Base-by-base conservation (phyloP, 2,888 invertebrate species). In the Volucella bombylans region DNA sequence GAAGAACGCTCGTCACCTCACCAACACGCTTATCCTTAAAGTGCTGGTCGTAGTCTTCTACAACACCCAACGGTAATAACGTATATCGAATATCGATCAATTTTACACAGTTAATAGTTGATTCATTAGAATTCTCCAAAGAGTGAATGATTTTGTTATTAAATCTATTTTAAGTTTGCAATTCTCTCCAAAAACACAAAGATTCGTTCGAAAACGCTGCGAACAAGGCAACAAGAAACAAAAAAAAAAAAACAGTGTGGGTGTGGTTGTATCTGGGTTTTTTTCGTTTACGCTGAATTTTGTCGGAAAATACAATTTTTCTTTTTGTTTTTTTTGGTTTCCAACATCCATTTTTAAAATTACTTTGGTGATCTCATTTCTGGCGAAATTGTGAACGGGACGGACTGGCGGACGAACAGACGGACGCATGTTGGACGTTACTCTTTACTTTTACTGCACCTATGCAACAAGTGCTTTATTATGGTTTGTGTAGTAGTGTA, bases 281-380 rank as follows among this genome's bases (percentile, higher is more conserved):
- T 67, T 15, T 23, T 8, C 43, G 59, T 11, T 31, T 23, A 45
- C 45, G 11, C 23, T 31, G 68, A 49, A 72, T 72, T 68, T 31
- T 31, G 31, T 73, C 38, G 59, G 82, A 69, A 79, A 78, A 76
- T 69, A 61, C 64, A 59, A 65, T 76, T 72, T 57, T 31, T 50
- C 1, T 31, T 31, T 31, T 31, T 31, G 0, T 4, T 6, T 31
- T 4, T 23, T 4, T 31, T 31, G 31, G 31, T 31, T 4, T 74
- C 23, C 74, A 64, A 82, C 45, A 73, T 82, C 73, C 78, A 79
- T 71, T 79, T 83, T 74, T 83, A 83, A 83, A 83, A 69, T 83
- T 79, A 79, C 83, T 79, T 55, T 49, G 74, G 61, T 83, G 83
- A 83, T 83, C 83, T 83, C 83, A 83, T 83, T 74, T 39, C 79